A percentile compares a stretch with the other conserved stretches of the same genome.
These are phyloP conservation scores for Nesogale talazaci DNA, from an alignment of 2,113 vertebrate genomes.

Conservation along the genomic window DNA sequence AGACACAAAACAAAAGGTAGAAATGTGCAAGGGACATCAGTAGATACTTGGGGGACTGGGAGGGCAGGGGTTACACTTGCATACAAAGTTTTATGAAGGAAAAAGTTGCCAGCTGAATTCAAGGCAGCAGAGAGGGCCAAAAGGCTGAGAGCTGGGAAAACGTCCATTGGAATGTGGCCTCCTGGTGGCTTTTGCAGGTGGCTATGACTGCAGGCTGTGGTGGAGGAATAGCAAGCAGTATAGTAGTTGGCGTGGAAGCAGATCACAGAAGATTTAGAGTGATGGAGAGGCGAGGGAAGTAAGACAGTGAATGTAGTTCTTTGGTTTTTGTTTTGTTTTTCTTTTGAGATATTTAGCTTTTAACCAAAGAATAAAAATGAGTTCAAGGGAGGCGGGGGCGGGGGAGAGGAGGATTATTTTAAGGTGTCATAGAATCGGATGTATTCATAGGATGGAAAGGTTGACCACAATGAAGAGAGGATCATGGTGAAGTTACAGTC, in stretches of 20 bases:
- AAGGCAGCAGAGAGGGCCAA: neutral
- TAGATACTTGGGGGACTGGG: no score
- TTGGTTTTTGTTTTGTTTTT: neutral
- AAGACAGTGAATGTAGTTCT: neutral
- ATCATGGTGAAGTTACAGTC: neutral
- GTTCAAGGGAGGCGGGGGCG: no score
- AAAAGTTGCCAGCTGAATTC: neutral
- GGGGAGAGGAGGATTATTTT: neutral
- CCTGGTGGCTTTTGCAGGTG: neutral
- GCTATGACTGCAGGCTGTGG: no score
- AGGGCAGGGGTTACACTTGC: no score
- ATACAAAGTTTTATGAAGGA: neutral
- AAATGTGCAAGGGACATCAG: neutral
- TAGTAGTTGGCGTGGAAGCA: neutral
- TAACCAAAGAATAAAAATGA: constrained; percentile 21
- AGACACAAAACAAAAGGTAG: constrained; percentile 1
- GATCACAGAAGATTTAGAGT: neutral
- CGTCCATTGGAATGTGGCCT: neutral
- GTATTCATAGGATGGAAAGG: neutral
- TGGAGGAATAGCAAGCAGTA: neutral
- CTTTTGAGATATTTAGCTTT: neutral
- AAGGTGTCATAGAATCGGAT: neutral
- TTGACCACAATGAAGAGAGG: neutral
- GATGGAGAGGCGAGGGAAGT: neutral
- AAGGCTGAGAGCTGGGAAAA: neutral